phyloP scores from a whole-genome alignment of 2,797 vertebrate species.

The Acanthurus lineatus region DNA sequence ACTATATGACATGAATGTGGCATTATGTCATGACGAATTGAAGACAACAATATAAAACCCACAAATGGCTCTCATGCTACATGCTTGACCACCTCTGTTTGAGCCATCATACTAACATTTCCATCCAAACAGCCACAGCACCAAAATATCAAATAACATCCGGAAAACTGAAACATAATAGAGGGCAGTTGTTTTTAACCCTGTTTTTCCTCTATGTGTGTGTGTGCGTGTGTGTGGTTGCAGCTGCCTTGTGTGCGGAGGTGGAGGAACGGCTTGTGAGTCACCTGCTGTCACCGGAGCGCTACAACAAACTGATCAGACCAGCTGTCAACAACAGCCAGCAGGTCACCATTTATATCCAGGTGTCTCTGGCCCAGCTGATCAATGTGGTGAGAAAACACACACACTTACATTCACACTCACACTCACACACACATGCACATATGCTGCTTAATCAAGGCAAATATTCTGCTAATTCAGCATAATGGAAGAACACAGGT shows the following conservation, averaged over 20 bases:
- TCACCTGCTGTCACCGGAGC: conserved; percentile 83
- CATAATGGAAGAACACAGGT: background rate
- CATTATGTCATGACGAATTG: no score
- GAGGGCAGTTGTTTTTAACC: background rate
- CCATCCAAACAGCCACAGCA: no score
- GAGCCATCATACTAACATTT: no score
- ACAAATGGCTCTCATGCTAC: no score
- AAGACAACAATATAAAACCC: no score
- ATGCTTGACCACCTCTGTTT: no score
- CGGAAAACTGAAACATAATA: no score
- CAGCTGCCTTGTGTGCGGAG: conserved; percentile 82
- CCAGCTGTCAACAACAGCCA: conserved; percentile 88
- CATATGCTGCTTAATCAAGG: background rate
- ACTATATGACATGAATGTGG: no score
- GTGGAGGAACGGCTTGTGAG: conserved; percentile 85
- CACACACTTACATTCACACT: conserved; percentile 18
- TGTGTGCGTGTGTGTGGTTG: conserved; percentile 31
- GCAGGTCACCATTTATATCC: conserved; percentile 87
- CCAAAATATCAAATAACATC: no score
- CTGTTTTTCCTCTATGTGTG: background rate
- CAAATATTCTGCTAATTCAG: background rate
- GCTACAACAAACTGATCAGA: conserved; percentile 87
- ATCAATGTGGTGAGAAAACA: conserved; percentile 86
- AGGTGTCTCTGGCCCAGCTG: conserved; percentile 88
- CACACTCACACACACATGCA: conserved; percentile 30